These are phyloP conservation scores for Brienomyrus longianalis DNA, from an alignment of 2,113 vertebrate species.

Conservation along the genomic window DNA sequence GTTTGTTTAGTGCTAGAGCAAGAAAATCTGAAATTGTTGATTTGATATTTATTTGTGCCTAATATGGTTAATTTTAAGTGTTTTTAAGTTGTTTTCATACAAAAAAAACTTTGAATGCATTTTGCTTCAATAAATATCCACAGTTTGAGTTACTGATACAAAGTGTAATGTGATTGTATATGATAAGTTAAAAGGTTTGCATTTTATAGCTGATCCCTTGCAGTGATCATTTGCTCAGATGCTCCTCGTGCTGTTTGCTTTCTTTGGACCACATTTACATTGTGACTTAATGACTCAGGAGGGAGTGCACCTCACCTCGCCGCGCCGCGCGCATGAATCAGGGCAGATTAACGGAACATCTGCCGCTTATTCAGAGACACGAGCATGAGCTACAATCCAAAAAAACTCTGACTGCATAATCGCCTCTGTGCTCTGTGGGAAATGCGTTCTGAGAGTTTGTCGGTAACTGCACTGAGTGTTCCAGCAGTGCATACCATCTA, in stretches of 20 bases:
- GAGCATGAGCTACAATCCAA: neutral
- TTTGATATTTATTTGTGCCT: conserved; percentile 34
- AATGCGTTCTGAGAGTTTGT: neutral
- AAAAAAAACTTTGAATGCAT: conserved; percentile 13
- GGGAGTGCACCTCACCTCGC: neutral
- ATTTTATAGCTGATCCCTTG: neutral
- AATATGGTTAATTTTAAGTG: neutral
- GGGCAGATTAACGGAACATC: neutral
- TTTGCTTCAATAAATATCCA: conserved; percentile 11
- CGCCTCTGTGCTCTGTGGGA: neutral
- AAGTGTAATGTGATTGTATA: neutral
- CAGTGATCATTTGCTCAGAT: neutral
- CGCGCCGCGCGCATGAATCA: neutral
- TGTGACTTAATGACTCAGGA: neutral
- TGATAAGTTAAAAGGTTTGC: neutral
- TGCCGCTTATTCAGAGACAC: neutral
- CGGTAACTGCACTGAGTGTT: neutral
- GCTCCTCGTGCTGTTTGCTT: neutral
- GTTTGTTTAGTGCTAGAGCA: neutral
- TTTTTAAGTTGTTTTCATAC: conserved; percentile 12
- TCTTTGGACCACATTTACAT: neutral
- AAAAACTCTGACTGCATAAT: neutral
- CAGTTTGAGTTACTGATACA: neutral
- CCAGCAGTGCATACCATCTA: neutral
- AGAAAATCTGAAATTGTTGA: conserved; percentile 19